Conservation (phyloP, 2,888 invertebrate species). For the Ecdyonurus torrentis region DNA sequence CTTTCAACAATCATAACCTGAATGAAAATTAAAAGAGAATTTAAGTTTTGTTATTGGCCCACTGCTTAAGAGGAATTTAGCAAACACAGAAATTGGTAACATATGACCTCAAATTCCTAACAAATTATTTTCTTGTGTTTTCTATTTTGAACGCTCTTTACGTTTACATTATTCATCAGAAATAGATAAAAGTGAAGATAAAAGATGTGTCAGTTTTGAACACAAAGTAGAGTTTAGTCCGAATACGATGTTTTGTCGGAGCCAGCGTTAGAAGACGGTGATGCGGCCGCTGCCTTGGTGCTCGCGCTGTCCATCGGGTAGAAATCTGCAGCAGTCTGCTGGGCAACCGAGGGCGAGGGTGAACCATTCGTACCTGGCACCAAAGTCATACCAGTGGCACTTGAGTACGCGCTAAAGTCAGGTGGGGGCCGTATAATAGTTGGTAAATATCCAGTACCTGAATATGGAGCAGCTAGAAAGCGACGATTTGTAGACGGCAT, state of each 20-base stretch:
- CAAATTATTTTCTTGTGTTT: no score
- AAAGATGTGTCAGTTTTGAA: no score
- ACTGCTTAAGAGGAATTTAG: no score
- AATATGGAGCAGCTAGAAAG: conserved; percentile 65
- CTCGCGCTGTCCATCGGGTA: background rate
- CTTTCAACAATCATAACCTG: no score
- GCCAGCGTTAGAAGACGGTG: background rate
- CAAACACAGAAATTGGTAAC: no score
- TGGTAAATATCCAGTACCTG: conserved; percentile 66
- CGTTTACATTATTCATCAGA: no score
- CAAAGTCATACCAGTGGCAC: background rate
- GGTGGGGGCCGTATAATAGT: conserved; percentile 45
- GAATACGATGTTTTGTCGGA: conserved; percentile 1
- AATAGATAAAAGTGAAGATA: no score
- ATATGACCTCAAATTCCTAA: no score
- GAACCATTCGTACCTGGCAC: background rate
- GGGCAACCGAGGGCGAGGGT: background rate
- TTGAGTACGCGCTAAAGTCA: background rate
- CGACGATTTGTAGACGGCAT: conserved; percentile 37
- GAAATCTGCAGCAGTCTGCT: background rate
- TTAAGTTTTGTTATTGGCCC: no score
- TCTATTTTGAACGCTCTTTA: no score
- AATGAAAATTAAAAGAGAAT: no score
- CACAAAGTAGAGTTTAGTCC: no score
- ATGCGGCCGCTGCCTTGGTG: background rate